Base-by-base conservation (phyloP, 2,888 invertebrate species). In the Plagiodera versicolora region DNA sequence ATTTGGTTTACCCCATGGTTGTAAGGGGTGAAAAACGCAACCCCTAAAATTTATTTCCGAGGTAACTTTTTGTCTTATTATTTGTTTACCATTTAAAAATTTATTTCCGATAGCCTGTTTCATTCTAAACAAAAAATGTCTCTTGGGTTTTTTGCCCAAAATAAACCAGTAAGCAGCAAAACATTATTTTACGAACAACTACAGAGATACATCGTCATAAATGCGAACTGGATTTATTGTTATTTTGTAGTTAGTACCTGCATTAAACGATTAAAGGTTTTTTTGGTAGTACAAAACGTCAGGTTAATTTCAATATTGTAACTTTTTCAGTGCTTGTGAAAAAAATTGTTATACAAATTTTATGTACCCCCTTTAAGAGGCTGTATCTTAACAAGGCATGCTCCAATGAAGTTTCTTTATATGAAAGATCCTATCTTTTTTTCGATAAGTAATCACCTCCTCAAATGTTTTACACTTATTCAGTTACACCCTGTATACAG, bases 171-270 rank as follows among this genome's bases (percentile, higher is more conserved):
- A n/a, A n/a, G 35, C 35, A 35, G 35, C 35, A 46, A 46, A 45
- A 45, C 5, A 52, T 45, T 54, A 56, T 56, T 64, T 55, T 56
- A 62, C 58, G 62, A 62, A 62, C 55, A 55, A 62, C 62, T 62
- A 62, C 62, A 62, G 58, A 62, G 62, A 62, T 62, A 62, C 62
- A 62, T 61, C 61, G 61, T 61, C 61, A 61, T 62, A 59, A 62
- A 62, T 62, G 62, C 62, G 28, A 56, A 56, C 48, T 56, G 56
- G 56, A 54, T 52, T 51, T 51, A 51, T 30, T 52, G 32, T 10
- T 32, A 32, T 10, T 32, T 32, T 32, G 32, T 32, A 28, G 28
- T 28, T 28, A 28, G 28, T 28, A 28, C 28, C 28, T 28, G 28
- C 28, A 28, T n/a, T n/a, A n/a, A n/a, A n/a, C n/a, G n/a, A n/a